A percentile compares a stretch with the other conserved stretches of the same genome.
Evolutionary conservation across 2,113 vertebrate genomes (phyloP).

Genomic region (Apodemus sylvaticus): DNA sequence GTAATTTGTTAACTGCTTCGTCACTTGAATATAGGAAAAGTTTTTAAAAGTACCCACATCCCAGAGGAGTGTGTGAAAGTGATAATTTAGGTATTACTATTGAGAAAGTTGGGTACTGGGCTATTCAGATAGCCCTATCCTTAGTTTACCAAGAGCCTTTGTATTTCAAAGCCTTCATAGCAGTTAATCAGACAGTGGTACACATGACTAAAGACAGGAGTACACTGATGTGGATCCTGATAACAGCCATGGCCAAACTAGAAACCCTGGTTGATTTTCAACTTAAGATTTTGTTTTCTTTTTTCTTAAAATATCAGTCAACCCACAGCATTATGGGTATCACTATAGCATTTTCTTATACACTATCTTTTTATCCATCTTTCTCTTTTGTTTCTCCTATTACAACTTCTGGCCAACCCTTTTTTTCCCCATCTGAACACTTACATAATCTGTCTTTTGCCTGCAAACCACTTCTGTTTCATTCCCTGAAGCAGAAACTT

Average conservation of each 20-base stretch:
- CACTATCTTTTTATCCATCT: background rate
- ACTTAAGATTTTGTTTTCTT: background rate
- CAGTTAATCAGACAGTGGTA: background rate
- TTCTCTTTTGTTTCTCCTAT: background rate
- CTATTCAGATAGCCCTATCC: background rate
- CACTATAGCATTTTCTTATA: background rate
- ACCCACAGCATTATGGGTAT: background rate
- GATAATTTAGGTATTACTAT: background rate
- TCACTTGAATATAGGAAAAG: background rate
- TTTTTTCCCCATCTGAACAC: background rate
- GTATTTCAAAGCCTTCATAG: background rate
- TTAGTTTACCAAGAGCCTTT: background rate
- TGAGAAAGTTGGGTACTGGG: background rate
- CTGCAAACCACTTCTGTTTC: background rate
- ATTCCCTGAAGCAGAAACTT: no score
- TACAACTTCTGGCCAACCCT: fast-evolving
- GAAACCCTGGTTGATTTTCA: background rate
- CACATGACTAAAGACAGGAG: background rate
- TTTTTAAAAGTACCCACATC: background rate
- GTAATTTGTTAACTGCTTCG: background rate
- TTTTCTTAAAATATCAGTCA: background rate
- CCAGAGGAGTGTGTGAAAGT: background rate
- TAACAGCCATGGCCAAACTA: background rate
- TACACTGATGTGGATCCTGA: background rate
- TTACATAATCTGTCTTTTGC: background rate